Evolutionary conservation across 2,113 vertebrate species (phyloP).

Genomic region (Thamnophis sirtalis): DNA sequence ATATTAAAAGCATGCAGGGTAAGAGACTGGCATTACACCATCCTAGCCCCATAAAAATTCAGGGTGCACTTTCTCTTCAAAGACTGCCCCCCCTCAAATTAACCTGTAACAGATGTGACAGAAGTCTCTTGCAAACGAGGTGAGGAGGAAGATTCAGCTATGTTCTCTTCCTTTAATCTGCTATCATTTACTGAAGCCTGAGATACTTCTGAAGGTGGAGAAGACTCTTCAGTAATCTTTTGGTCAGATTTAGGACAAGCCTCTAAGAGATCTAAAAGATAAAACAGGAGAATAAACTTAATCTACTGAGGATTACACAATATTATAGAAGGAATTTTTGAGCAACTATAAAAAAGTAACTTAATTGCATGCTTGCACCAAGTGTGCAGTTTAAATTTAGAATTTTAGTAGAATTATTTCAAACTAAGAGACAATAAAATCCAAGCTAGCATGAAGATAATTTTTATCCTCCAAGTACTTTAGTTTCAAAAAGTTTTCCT

Average conservation of each 20-base stretch:
- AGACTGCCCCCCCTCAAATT: not conserved
- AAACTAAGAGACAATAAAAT: not conserved
- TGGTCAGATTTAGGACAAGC: slow-evolving; percentile 60
- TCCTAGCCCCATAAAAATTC: not conserved
- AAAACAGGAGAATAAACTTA: not conserved
- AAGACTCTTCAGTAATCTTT: slow-evolving; percentile 50
- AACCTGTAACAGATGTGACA: slow-evolving; percentile 62
- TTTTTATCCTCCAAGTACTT: not conserved
- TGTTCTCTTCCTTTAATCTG: slow-evolving; percentile 64
- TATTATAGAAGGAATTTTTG: not conserved
- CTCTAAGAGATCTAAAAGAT: slow-evolving; percentile 60
- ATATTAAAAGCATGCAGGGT: not conserved
- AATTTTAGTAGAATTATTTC: not conserved
- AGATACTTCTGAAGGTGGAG: slow-evolving; percentile 45
- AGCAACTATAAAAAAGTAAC: not conserved
- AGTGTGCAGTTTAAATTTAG: not conserved
- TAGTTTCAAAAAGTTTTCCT: not conserved
- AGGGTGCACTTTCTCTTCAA: not conserved
- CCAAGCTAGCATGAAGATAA: not conserved
- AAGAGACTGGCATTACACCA: not conserved
- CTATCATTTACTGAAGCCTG: slow-evolving; percentile 35
- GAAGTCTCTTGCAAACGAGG: slow-evolving; percentile 60
- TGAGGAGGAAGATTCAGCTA: slow-evolving; percentile 50
- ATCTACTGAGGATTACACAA: not conserved
- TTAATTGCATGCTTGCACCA: not conserved